Evolutionary conservation across 2,888 invertebrate species (phyloP).

Genomic region (Netelia melanura): DNA sequence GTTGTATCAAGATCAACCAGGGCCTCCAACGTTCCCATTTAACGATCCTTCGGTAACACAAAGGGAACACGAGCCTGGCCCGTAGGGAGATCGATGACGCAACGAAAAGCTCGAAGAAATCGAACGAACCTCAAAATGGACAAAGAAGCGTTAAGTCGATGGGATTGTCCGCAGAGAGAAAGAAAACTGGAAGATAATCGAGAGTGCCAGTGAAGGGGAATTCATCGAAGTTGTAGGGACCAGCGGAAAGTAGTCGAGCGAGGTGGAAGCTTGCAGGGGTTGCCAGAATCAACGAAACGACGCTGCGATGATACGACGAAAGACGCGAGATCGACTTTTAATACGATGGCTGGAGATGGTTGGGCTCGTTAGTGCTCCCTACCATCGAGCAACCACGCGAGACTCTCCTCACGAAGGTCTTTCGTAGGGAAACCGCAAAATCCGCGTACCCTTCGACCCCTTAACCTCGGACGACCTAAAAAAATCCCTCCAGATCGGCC

Average conservation of each 20-base stretch:
- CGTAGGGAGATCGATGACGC: conserved; percentile 47
- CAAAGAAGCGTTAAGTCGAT: conserved; percentile 33
- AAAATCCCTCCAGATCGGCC: no score
- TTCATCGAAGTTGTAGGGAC: not conserved
- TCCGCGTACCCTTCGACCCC: no score
- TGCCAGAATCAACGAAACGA: conserved; percentile 56
- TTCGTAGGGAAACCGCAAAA: no score
- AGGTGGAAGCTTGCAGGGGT: conserved; percentile 46
- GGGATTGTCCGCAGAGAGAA: conserved; percentile 46
- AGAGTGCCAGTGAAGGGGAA: conserved; percentile 5
- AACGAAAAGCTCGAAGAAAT: conserved; percentile 47
- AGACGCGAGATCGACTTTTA: conserved; percentile 68
- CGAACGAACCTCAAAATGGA: conserved; percentile 11
- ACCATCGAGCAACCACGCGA: no score
- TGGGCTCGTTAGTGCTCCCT: not conserved
- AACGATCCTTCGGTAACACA: not conserved
- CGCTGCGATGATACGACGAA: conserved; percentile 61
- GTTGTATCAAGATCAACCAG: conserved; percentile 21
- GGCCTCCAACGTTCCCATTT: not conserved
- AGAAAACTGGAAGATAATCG: conserved; percentile 13
- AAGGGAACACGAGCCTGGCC: not conserved
- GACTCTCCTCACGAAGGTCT: no score
- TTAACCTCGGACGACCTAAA: no score
- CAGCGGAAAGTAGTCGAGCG: not conserved
- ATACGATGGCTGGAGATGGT: conserved; percentile 36